Evolutionary conservation across 2,888 invertebrate genomes (phyloP).

Genomic region (Polyommatus icarus): DNA sequence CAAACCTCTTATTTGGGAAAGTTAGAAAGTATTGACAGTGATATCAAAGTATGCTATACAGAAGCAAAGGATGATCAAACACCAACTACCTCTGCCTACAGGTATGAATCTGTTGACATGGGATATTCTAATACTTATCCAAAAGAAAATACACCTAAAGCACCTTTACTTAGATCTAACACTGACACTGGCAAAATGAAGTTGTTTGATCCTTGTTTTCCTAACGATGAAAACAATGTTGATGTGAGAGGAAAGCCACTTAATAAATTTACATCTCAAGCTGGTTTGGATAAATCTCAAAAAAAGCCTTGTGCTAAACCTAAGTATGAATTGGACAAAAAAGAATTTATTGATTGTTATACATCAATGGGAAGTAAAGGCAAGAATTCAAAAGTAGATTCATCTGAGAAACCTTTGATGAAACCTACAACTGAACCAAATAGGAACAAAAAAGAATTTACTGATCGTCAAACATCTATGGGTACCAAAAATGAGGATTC

Average conservation of each 20-base stretch:
- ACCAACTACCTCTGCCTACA: background rate
- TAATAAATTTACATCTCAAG: background rate
- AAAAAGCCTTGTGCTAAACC: background rate
- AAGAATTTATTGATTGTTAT: background rate
- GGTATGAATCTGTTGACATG: constrained; percentile 33
- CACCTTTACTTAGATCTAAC: constrained; percentile 53
- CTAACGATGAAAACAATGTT: background rate
- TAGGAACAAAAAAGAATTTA: background rate
- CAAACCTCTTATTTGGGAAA: background rate
- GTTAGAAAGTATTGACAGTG: background rate
- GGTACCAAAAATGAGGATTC: background rate
- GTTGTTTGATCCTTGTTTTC: constrained; percentile 32
- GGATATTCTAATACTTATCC: constrained; percentile 55
- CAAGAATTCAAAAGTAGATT: background rate
- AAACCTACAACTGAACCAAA: background rate
- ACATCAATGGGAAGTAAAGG: background rate
- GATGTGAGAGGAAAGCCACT: background rate
- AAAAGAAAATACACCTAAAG: constrained; percentile 49
- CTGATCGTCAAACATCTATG: background rate
- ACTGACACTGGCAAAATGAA: constrained; percentile 53
- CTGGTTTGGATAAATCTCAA: background rate
- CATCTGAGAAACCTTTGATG: background rate
- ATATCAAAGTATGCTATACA: background rate
- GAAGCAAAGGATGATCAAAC: background rate
- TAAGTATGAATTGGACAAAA: background rate